Percentiles rank a stretch among this genome's conserved stretches.
These are phyloP conservation scores for Echeneis naucrates DNA, from an alignment of 2,797 vertebrate species.

Conservation along the genomic window DNA sequence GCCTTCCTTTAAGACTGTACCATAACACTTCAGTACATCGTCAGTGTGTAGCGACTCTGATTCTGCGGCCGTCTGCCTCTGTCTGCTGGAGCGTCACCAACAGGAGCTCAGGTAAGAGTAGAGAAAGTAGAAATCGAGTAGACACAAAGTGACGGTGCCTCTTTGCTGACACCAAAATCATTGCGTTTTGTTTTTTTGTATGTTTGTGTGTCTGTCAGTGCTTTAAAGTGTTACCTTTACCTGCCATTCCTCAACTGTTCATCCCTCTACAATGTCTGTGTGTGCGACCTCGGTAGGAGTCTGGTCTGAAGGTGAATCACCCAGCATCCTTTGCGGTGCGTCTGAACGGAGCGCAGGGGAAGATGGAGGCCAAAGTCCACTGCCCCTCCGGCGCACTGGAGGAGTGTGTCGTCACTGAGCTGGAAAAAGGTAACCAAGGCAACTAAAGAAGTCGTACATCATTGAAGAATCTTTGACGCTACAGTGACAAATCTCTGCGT, in stretches of 20 bases:
- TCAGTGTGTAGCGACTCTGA: too few relatives aligned
- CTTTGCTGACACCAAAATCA: background rate
- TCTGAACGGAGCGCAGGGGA: constrained; percentile 95
- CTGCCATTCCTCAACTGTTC: background rate
- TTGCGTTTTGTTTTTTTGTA: background rate
- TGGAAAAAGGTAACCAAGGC: constrained; percentile 92
- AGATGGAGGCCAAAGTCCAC: constrained; percentile 94
- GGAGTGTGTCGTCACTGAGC: constrained; percentile 93
- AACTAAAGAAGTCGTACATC: background rate
- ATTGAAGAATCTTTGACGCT: background rate
- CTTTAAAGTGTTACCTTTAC: background rate
- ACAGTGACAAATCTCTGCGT: background rate
- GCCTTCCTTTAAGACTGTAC: background rate
- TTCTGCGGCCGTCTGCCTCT: constrained; percentile 75
- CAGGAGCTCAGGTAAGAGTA: constrained; percentile 83
- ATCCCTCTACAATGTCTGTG: background rate
- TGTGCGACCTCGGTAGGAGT: constrained; percentile 84
- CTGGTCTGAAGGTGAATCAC: constrained; percentile 97
- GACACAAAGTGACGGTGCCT: background rate
- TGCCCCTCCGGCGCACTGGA: constrained; percentile 95
- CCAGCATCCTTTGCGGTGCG: constrained; percentile 96
- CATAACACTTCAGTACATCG: background rate
- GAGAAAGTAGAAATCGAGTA: background rate
- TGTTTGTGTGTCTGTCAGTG: background rate
- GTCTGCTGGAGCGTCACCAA: constrained; percentile 84